Conservation (phyloP, 2,113 vertebrate genomes). For the Alexandromys fortis region DNA sequence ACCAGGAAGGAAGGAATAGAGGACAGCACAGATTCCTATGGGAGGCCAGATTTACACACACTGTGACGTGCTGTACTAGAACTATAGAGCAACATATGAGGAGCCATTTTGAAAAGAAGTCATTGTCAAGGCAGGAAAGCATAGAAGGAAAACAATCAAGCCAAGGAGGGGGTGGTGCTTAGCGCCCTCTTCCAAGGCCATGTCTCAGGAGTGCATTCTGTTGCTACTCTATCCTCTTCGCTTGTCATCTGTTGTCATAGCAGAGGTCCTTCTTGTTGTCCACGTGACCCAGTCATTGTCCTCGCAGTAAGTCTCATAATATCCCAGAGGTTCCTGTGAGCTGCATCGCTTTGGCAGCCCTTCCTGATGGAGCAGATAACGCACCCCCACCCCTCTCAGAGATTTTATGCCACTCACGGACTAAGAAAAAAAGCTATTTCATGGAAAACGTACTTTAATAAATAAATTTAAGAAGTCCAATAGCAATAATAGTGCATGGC, state of each 20-base stretch:
- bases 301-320: not conserved
- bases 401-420: not conserved
- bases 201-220: fast-evolving
- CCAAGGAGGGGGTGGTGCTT: not conserved
- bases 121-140: not conserved
- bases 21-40: not conserved
- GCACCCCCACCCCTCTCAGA: not conserved
- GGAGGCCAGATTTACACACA: not conserved
- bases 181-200: not conserved
- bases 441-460: not conserved
- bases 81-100: no score
- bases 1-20: not conserved
- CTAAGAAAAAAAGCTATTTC: no score
- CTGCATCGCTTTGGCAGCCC: no score
- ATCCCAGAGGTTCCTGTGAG: not conserved
- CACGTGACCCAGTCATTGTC: not conserved
- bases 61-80: fast-evolving
- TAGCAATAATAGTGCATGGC: not conserved
- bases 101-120: not conserved
- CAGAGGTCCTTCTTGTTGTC: not conserved
- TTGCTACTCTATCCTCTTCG: not conserved
- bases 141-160: no score
- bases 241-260: not conserved
- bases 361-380: not conserved
- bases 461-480: not conserved